Percentiles rank a stretch among this genome's conserved stretches.
Conservation (phyloP, 2,797 vertebrate species). For the Bovichtus variegatus region DNA sequence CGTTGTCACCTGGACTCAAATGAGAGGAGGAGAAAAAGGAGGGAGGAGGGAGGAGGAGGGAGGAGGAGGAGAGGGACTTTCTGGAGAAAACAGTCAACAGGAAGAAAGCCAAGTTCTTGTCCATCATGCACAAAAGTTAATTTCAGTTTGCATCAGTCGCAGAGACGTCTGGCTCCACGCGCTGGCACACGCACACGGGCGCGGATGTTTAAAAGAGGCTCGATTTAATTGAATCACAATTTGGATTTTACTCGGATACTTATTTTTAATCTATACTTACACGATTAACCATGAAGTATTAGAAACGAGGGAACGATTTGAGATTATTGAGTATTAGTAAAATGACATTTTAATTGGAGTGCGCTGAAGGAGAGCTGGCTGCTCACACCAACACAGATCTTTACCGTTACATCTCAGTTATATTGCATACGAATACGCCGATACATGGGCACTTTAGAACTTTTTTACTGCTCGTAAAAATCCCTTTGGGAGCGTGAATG, state of each 20-base stretch:
- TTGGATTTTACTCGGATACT: conserved; percentile 20
- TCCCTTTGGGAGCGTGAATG: conserved; percentile 8
- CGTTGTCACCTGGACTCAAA: conserved; percentile 22
- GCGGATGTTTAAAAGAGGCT: conserved; percentile 42
- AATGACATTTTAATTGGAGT: conserved; percentile 18
- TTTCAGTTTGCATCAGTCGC: conserved; percentile 59
- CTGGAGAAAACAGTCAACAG: conserved; percentile 3
- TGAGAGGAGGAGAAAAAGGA: neutral
- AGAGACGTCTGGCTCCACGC: conserved; percentile 42
- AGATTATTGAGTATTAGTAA: neutral
- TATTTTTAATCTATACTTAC: conserved; percentile 21
- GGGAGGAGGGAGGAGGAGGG: no score
- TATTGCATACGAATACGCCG: conserved; percentile 1
- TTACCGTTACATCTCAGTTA: conserved; percentile 3
- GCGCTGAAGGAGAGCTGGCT: conserved; percentile 12
- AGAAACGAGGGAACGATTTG: no score
- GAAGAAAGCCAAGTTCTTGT: conserved; percentile 63
- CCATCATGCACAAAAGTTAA: conserved; percentile 26
- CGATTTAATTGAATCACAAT: conserved; percentile 55
- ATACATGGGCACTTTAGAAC: neutral
- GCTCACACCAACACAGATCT: conserved; percentile 16
- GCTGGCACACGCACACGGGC: conserved; percentile 38
- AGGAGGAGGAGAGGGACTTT: no score
- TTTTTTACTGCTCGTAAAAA: conserved; percentile 20
- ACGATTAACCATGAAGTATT: conserved; percentile 15